Base-by-base conservation (phyloP, 2,113 vertebrate genomes). In the Clarias magur region DNA sequence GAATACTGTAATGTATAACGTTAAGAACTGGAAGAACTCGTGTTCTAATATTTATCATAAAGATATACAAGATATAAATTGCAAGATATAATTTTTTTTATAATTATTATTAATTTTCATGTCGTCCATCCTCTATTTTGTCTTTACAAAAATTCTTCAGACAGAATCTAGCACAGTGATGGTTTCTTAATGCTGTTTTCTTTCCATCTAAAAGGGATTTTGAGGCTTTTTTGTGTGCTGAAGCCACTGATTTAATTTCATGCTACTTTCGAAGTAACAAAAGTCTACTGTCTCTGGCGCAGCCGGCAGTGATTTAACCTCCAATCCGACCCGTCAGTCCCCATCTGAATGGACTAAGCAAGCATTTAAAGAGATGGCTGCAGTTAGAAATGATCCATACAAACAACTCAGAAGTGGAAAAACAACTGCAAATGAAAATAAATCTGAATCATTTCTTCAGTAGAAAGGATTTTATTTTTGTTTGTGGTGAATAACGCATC, bases 111-210 rank as follows among this genome's bases (percentile, higher is more conserved):
- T 23, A 3, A 3, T 42, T 48, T 48, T 48, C 42, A 48, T 48
- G 5, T 48, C 6, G 42, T 48, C 42, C 42, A 48, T 6, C 4
- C 4, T 6, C 4, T 48, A 15, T 16, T 56, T 12, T 27, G n/a
- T 56, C 16, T 34, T 56, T 79, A 16, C 3, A 56, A 57, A 79
- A 27, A 25, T 25, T 15, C 17, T 80, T 21, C 16, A 30, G n/a
- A 59, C 78, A 34, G 27, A 21, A 21, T 1, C 27, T 30, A 59
- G 27, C 48, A 16, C 75, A 17, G 0, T n/a, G 21, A n/a, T 80
- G 54, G n/a, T 59, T 15, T 80, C n/a, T 30, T 59, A 80, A 59
- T 80, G 25, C 27, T 57, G 27, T 80, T 80, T 80, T 80, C 30
- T 38, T 80, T 80, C 79, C 56, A 23, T 38, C 56, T 80, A 38